Evolutionary conservation across 2,888 invertebrate species (phyloP).

Genomic region (Scelioninae gen. 2): DNA sequence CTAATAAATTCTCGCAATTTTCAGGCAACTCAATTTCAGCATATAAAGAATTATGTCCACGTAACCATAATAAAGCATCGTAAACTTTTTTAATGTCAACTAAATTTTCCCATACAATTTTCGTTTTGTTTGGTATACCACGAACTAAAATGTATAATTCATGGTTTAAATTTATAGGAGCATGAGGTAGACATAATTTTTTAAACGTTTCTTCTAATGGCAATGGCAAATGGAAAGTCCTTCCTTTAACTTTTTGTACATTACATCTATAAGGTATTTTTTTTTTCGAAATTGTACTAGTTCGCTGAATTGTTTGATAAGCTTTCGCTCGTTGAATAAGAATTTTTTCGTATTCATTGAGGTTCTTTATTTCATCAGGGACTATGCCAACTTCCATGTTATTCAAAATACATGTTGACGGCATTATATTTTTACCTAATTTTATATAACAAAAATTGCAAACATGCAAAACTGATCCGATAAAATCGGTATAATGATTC

Average conservation of each 20-base stretch:
- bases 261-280: conserved; percentile 42
- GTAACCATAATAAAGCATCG: conserved; percentile 55
- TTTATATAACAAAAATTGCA: conserved; percentile 58
- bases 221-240: conserved; percentile 68
- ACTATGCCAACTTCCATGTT: conserved; percentile 45
- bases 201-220: conserved; percentile 67
- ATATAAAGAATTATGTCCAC: conserved; percentile 64
- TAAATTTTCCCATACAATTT: conserved; percentile 65
- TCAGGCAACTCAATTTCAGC: conserved; percentile 62
- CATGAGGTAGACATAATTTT: conserved; percentile 64
- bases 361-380: conserved; percentile 55
- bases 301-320: conserved; percentile 66
- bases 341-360: conserved; percentile 59
- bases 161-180: conserved; percentile 64
- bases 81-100: conserved; percentile 64
- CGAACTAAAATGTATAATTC: conserved; percentile 68
- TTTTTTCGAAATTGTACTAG: conserved; percentile 65
- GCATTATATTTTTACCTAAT: conserved; percentile 60
- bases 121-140: conserved; percentile 63
- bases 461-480: conserved; percentile 19
- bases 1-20: conserved; percentile 38
- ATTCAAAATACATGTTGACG: conserved; percentile 64
- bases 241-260: conserved; percentile 61
- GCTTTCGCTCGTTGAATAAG: conserved; percentile 67
- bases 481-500: background rate